A percentile compares a stretch with the other conserved stretches of the same genome.
phyloP scores from a whole-genome alignment of 2,888 invertebrate species.

The Melipona beecheii region DNA sequence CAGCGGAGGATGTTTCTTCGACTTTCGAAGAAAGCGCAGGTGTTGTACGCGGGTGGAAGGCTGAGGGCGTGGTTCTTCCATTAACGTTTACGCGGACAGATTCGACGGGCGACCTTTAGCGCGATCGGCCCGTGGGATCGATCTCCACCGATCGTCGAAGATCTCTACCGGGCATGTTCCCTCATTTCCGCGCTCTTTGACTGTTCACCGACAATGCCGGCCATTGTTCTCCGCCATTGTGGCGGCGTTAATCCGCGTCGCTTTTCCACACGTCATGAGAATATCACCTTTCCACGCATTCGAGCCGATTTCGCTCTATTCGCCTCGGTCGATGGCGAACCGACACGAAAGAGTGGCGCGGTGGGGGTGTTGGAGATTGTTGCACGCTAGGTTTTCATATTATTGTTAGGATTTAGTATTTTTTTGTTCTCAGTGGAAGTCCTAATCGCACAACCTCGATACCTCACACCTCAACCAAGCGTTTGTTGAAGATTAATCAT shows the following conservation, averaged over 20 bases:
- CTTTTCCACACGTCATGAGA: conserved; percentile 27
- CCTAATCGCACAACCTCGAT: too few relatives aligned
- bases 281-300: conserved; percentile 32
- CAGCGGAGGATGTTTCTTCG: conserved; percentile 29
- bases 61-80: conserved; percentile 79
- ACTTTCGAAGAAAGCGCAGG: conserved; percentile 71
- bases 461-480: too few relatives aligned
- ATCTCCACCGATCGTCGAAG: conserved; percentile 27
- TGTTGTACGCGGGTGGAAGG: conserved; percentile 74
- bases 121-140: conserved; percentile 58
- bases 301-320: conserved; percentile 1
- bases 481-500: too few relatives aligned
- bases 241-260: not conserved
- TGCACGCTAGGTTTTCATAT: too few relatives aligned
- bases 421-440: too few relatives aligned
- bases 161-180: conserved; percentile 26
- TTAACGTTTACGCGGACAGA: conserved; percentile 77
- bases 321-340: not conserved
- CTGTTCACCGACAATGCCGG: conserved; percentile 33
- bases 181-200: conserved; percentile 44
- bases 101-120: conserved; percentile 72
- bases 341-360: too few relatives aligned
- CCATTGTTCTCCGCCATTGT: conserved; percentile 37
- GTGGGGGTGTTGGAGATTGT: too few relatives aligned
- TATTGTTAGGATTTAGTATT: too few relatives aligned